These are phyloP conservation scores for Papilio machaon DNA, from an alignment of 1,140 invertebrate genomes.

Conservation along the genomic window DNA sequence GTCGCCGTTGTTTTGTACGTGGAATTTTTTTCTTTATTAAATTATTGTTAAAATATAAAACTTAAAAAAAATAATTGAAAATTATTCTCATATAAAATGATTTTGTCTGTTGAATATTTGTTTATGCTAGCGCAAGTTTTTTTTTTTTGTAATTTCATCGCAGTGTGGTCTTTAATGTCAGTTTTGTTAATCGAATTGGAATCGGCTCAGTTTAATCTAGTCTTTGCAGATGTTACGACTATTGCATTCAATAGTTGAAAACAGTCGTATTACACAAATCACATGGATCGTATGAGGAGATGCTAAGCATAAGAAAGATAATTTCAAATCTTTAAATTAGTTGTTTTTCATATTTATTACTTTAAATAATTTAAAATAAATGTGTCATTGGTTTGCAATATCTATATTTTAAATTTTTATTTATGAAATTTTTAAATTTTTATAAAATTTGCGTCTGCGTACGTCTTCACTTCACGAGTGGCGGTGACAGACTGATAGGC, in stretches of 20 bases:
- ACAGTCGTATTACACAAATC: neutral
- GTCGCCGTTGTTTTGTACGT: neutral
- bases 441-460: neutral
- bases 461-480: neutral
- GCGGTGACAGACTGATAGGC: neutral
- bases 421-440: neutral
- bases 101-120: neutral
- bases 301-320: neutral
- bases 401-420: neutral
- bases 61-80: neutral
- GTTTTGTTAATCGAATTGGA: neutral
- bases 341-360: no score
- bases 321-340: no score
- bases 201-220: neutral
- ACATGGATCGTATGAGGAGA: neutral
- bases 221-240: neutral
- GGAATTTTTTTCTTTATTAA: constrained; percentile 8
- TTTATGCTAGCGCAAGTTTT: constrained; percentile 1
- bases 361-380: no score
- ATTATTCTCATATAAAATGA: neutral
- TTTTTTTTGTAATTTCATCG: neutral
- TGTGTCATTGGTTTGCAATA: neutral
- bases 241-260: constrained; percentile 1
- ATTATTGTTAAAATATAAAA: neutral
- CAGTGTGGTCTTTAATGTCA: constrained; percentile 2